Conservation (phyloP, 1,140 invertebrate genomes). For the Hormaphis cornu region DNA sequence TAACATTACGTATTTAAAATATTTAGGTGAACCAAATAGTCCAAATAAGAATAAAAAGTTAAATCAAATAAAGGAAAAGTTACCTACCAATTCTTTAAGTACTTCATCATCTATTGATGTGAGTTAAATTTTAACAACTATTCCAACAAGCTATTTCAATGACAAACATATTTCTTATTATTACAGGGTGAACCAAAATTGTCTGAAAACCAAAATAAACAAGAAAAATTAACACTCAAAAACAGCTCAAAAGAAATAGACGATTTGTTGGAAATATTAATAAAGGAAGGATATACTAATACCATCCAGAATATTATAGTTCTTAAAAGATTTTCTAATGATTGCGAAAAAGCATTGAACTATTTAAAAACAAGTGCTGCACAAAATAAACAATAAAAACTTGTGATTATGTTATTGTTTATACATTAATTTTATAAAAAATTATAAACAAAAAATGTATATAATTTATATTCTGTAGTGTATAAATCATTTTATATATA, state of each 20-base stretch:
- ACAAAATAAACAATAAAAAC: not conserved
- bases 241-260: not conserved
- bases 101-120: not conserved
- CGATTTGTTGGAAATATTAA: not conserved
- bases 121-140: not conserved
- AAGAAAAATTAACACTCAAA: not conserved
- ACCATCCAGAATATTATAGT: constrained; percentile 25
- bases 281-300: not conserved
- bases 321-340: constrained; percentile 5
- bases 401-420: not conserved
- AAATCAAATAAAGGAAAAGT: not conserved
- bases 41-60: not conserved
- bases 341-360: not conserved
- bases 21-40: not conserved
- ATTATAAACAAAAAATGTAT: too few species aligned
- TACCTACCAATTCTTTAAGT: not conserved
- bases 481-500: too few species aligned
- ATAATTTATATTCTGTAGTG: too few species aligned
- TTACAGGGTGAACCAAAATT: not conserved
- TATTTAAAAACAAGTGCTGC: not conserved
- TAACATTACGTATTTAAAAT: not conserved
- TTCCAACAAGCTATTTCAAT: too few species aligned
- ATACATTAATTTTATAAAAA: too few species aligned
- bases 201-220: not conserved
- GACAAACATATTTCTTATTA: not conserved